These are phyloP conservation scores for Hydraecia micacea DNA, from an alignment of 2,888 invertebrate genomes.

Conservation along the genomic window DNA sequence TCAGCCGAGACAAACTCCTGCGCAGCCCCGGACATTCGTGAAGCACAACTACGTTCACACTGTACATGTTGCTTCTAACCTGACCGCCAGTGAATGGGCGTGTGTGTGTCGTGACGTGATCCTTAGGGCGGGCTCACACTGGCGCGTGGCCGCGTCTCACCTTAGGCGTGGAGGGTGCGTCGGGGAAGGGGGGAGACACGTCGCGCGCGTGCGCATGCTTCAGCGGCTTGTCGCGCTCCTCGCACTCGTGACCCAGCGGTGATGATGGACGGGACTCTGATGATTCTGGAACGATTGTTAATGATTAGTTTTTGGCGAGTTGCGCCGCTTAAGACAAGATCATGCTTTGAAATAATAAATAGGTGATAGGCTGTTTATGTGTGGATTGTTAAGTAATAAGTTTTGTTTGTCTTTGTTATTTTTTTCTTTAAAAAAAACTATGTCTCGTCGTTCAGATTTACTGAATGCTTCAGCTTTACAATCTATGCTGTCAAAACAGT, in stretches of 20 bases:
- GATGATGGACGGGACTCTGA: conserved; percentile 58
- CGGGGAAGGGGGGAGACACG: conserved; percentile 89
- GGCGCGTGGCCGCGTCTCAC: conserved; percentile 75
- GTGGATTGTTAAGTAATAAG: conserved; percentile 7
- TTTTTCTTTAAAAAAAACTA: neutral
- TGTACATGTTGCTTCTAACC: conserved; percentile 38
- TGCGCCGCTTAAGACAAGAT: neutral
- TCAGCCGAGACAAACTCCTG: conserved; percentile 25
- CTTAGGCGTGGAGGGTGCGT: conserved; percentile 92
- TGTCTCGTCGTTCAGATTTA: neutral
- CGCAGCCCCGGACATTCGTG: conserved; percentile 31
- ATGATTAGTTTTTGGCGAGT: neutral
- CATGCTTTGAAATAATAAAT: neutral
- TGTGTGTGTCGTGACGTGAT: conserved; percentile 15
- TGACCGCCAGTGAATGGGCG: conserved; percentile 35
- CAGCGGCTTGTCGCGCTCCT: conserved; percentile 76
- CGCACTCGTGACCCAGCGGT: conserved; percentile 53
- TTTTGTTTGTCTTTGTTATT: neutral
- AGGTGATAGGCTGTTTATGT: conserved; percentile 8
- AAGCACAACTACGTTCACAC: conserved; percentile 47
- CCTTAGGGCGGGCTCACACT: conserved; percentile 24
- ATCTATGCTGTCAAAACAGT: neutral
- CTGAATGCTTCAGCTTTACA: neutral
- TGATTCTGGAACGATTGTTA: conserved; percentile 45
- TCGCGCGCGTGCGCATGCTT: conserved; percentile 88